These are phyloP conservation scores for Aplysia californica DNA, from an alignment of 1,140 invertebrate species.

Conservation along the genomic window DNA sequence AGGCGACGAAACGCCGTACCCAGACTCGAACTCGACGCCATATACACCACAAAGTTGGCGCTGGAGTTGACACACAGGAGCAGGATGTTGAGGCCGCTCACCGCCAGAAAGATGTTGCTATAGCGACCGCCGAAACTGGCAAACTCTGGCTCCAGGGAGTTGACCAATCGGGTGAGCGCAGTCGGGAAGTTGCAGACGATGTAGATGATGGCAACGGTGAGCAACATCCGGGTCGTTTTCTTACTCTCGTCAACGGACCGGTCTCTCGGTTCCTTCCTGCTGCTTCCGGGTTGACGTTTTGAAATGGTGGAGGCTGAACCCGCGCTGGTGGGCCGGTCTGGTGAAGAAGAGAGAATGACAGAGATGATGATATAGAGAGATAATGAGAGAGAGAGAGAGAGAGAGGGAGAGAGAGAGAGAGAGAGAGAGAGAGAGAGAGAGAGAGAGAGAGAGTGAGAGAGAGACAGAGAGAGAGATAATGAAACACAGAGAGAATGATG, in stretches of 20 bases:
- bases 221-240: neutral
- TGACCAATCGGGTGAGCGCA: neutral
- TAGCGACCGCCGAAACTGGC: neutral
- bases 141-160: neutral
- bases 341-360: neutral
- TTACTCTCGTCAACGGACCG: neutral
- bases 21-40: neutral
- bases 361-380: neutral
- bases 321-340: neutral
- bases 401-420: slow-evolving; percentile 3
- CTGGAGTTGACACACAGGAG: neutral
- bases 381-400: slow-evolving; percentile 15
- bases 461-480: neutral
- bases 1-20: neutral
- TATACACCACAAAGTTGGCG: neutral
- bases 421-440: slow-evolving; percentile 12
- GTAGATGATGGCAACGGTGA: neutral
- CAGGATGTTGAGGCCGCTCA: neutral
- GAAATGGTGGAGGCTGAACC: too few species aligned
- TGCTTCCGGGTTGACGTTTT: neutral
- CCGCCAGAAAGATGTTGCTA: neutral
- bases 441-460: neutral
- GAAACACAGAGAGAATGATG: neutral
- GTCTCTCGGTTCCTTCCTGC: neutral
- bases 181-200: neutral